These are phyloP conservation scores for Erithacus rubecula DNA, from an alignment of 2,797 vertebrate genomes.

Conservation along the genomic window DNA sequence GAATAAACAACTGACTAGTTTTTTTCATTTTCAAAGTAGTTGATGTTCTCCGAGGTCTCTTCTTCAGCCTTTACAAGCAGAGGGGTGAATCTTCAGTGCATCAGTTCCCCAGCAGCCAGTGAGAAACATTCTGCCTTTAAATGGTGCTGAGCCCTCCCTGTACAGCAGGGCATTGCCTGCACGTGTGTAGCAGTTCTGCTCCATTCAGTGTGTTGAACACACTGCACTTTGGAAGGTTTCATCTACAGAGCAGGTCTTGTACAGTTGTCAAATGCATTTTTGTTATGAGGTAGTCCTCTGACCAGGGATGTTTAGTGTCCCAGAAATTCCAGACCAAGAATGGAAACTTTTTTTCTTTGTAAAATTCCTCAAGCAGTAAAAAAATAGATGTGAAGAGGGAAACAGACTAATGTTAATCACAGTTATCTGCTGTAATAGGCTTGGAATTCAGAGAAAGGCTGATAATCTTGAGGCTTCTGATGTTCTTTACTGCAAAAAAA, in stretches of 20 bases:
- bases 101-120: rapidly evolving
- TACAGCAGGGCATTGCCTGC: too few species aligned
- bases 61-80: neutral
- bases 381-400: rapidly evolving
- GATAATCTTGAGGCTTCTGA: neutral
- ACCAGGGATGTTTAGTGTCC: neutral
- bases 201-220: neutral
- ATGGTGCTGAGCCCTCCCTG: neutral
- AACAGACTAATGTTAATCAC: neutral
- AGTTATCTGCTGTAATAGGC: neutral
- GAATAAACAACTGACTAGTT: neutral
- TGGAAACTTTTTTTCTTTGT: neutral
- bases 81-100: neutral
- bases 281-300: neutral
- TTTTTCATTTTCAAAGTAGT: neutral
- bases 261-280: neutral
- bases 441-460: neutral
- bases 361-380: neutral
- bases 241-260: neutral
- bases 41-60: neutral
- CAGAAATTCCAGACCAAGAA: neutral
- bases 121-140: neutral
- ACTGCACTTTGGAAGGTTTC: neutral
- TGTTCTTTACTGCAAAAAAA: neutral
- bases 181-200: rapidly evolving